Evolutionary conservation across 2,797 vertebrate species (phyloP).

Genomic region (Clamator glandarius): DNA sequence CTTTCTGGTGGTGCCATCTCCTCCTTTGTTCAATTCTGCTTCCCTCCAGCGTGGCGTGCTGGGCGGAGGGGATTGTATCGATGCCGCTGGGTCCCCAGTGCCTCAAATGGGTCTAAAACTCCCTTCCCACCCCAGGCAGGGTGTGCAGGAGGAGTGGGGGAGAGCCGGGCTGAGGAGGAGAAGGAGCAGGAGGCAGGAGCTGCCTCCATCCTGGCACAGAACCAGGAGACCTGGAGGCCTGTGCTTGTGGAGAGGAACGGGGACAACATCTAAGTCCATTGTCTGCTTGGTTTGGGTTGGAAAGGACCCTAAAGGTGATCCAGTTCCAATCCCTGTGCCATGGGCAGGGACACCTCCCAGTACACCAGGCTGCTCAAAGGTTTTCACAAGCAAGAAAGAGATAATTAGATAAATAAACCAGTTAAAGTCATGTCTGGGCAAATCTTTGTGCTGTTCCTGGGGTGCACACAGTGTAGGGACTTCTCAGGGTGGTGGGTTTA

Average conservation of each 20-base stretch:
- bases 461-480: rapidly evolving
- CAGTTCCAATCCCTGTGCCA: no score
- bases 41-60: rapidly evolving
- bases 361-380: neutral
- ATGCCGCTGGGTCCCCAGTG: neutral
- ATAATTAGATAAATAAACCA: neutral
- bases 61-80: rapidly evolving
- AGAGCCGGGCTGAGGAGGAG: neutral
- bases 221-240: rapidly evolving
- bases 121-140: rapidly evolving
- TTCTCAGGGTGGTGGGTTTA: neutral
- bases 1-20: neutral
- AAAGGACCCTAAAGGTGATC: no score
- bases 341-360: no score
- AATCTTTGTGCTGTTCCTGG: rapidly evolving
- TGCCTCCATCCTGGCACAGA: neutral
- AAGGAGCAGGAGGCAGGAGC: neutral
- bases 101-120: rapidly evolving
- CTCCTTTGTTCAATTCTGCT: neutral
- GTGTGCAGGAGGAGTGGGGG: neutral
- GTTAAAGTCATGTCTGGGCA: neutral
- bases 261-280: rapidly evolving
- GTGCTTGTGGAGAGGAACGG: neutral
- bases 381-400: neutral
- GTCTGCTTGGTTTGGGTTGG: no score